phyloP scores from a whole-genome alignment of 2,113 vertebrate genomes.

The Chauna torquata region DNA sequence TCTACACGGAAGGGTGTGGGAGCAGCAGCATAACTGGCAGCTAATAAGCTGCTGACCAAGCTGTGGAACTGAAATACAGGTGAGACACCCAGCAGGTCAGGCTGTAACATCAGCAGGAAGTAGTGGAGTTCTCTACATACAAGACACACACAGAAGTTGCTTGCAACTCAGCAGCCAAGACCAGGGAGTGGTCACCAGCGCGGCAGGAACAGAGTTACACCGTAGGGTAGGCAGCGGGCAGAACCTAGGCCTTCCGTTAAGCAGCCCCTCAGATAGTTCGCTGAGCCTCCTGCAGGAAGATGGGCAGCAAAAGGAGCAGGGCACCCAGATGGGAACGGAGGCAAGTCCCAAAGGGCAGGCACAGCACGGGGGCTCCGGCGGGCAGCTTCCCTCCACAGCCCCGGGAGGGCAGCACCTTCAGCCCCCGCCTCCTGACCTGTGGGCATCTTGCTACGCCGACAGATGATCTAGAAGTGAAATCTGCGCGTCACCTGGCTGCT shows the following conservation, averaged over 20 bases:
- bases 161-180: not conserved
- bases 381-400: not conserved
- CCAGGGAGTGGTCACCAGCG: not conserved
- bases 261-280: not conserved
- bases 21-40: not conserved
- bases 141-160: not conserved
- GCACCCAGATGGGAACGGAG: not conserved
- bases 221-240: not conserved
- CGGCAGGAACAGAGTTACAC: not conserved
- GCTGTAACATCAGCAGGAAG: not conserved
- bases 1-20: not conserved
- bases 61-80: not conserved
- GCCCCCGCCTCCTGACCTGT: accelerated
- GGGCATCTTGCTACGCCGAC: not conserved
- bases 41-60: not conserved
- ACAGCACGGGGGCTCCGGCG: accelerated
- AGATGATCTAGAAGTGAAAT: not conserved
- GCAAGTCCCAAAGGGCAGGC: not conserved
- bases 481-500: not conserved
- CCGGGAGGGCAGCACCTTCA: accelerated
- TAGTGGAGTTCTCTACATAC: not conserved
- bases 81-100: not conserved
- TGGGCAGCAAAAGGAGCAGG: not conserved
- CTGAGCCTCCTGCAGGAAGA: not conserved
- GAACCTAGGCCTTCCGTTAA: not conserved